Base-by-base conservation (phyloP, 2,797 vertebrate species). In the Nasua narica region DNA sequence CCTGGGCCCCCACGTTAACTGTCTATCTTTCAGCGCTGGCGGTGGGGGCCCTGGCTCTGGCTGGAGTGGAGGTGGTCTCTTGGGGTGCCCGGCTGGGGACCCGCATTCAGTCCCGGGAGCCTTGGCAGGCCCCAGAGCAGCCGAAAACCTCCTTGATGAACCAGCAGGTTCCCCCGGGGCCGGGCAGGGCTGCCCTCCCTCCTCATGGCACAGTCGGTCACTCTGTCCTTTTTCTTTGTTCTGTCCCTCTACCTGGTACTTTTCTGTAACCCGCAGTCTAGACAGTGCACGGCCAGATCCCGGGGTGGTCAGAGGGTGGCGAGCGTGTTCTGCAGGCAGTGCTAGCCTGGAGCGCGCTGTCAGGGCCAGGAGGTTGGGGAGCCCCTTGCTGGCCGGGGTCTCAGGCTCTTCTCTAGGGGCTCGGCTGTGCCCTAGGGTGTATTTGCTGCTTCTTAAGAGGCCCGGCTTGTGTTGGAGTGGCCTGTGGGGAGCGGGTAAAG, bases 161-260 rank as follows among this genome's bases (percentile, higher is more conserved):
- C 18, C 40, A 6, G 8, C 43, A 7, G 70, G 9, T 2, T 60
- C 79, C 43, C 35, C 25, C 12, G 25, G 19, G 70, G 48, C 1
- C 0, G 0, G 50, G 19, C 18, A 40, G 65, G 43, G 37, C 83
- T 13, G 48, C 18, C 50, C 3, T 37, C 40, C 43, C 1, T 5
- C 46, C 29, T 8, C 0, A 0, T 2, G 37, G 40, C 43, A 1
- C 52, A 0, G 0, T 3, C 1, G 32, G 43, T 11, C 3, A 2
- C 21, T 4, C 52, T 16, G 40, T 62, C 32, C 46, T 77, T 69
- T 69, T 60, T 65, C 10, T 69, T 27, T 14, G 10, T 16, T 77
- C 1, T 54, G 54, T 35, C 11, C 7, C 19, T 21, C 18, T 21
- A 1, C 27, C 35, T 79, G 14, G 12, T 23, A 3, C n/a, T 67